Evolutionary conservation across 2,113 vertebrate species (phyloP).

Genomic region (Heterocephalus glaber): DNA sequence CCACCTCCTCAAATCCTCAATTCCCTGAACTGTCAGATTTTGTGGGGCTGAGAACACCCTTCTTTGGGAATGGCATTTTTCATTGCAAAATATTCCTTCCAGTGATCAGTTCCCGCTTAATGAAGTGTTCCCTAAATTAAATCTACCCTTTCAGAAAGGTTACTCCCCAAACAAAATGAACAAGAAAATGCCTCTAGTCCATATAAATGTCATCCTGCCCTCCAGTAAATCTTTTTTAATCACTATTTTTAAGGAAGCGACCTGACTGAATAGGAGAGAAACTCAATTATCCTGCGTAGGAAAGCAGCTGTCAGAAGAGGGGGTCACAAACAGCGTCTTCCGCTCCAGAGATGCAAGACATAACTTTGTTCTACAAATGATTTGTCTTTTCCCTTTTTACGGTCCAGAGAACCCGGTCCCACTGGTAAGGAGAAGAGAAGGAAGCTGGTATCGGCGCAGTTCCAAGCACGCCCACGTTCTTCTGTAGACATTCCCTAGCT

Average conservation of each 20-base stretch:
- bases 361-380: neutral
- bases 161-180: constrained; percentile 76
- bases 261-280: constrained; percentile 69
- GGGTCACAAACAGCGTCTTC: constrained; percentile 66
- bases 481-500: rapidly evolving
- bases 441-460: rapidly evolving
- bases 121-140: constrained; percentile 81
- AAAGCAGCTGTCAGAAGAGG: constrained; percentile 66
- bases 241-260: constrained; percentile 68
- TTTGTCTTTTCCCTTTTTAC: neutral
- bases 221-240: constrained; percentile 83
- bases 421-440: neutral
- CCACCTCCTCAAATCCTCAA: neutral
- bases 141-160: constrained; percentile 79
- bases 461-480: rapidly evolving
- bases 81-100: constrained; percentile 49
- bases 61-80: constrained; percentile 47
- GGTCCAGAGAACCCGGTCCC: neutral
- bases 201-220: constrained; percentile 78
- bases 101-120: constrained; percentile 72
- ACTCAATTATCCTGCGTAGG: constrained; percentile 74
- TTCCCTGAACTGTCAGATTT: constrained; percentile 49
- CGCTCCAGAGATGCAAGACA: neutral
- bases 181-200: constrained; percentile 73
- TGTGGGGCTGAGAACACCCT: constrained; percentile 40